Percentiles rank a stretch among this genome's conserved stretches.
phyloP scores from a whole-genome alignment of 2,113 vertebrate genomes.

The Syrrhaptes paradoxus region DNA sequence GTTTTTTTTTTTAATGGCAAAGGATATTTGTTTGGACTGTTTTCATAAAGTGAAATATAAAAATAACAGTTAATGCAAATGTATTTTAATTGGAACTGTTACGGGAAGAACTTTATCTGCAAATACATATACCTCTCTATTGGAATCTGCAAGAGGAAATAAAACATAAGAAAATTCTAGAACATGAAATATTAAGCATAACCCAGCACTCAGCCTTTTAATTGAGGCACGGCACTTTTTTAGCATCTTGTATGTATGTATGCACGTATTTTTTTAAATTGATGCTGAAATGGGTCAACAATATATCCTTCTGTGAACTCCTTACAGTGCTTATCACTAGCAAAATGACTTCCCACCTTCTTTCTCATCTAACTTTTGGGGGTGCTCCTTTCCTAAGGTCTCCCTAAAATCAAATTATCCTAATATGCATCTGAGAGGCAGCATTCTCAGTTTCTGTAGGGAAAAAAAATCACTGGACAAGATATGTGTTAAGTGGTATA shows the following conservation, averaged over 20 bases:
- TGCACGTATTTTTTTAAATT: not conserved
- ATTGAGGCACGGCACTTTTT: not conserved
- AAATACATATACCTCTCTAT: not conserved
- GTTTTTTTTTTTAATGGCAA: not conserved
- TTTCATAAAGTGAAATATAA: not conserved
- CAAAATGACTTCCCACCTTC: not conserved
- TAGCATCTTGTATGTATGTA: not conserved
- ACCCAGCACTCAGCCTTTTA: not conserved
- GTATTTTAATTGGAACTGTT: not conserved
- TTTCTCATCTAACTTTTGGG: not conserved
- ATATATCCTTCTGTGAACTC: not conserved
- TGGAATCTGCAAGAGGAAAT: not conserved
- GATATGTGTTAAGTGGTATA: not conserved
- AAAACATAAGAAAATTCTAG: not conserved
- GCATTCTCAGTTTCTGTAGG: not conserved
- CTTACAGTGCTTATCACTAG: not conserved
- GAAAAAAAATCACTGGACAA: not conserved
- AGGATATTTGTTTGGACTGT: not conserved
- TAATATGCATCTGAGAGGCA: not conserved
- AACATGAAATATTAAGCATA: not conserved
- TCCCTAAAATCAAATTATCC: not conserved
- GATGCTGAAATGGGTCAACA: not conserved
- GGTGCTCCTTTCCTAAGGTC: not conserved
- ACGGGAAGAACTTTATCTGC: not conserved
- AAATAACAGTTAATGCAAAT: not conserved